Evolutionary conservation across 1,140 invertebrate species (phyloP), one percentile per base, ranked within the genome.

Genomic region (Heliothis virescens): DNA sequence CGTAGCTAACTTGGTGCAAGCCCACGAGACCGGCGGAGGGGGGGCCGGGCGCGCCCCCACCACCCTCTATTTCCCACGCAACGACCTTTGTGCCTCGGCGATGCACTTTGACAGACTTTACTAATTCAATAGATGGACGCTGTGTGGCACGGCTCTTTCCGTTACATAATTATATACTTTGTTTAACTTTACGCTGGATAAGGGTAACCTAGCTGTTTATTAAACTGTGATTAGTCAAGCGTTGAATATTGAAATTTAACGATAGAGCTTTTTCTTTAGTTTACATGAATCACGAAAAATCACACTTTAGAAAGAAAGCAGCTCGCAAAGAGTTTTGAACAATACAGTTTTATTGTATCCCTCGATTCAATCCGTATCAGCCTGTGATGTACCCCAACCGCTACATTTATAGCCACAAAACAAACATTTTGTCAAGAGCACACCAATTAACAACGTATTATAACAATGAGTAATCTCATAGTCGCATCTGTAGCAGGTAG

Each of bases 21-120:
- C 90, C 89, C 89, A 84, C 82, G 86, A 83, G 86, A 85, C 85
- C 77, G 80, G 53, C 15, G 83, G 60, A 83, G 67, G 83, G 80
- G 81, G 55, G 84, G 74, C 82, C 79, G 82, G 72, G 47, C 79
- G 82, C 82, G 34, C 82, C 79, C 80, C 26, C 75, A 18, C 88
- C 84, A 73, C 88, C 90, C 88, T 86, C 84, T 77, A 72, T 81
- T 92, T 92, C 92, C 93, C 92, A 92, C 92, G 92, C 91, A 92
- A 93, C 91, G 92, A 93, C 92, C 93, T 93, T 93, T 94, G 91
- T 91, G 90, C 90, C 90, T 89, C 89, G 79, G 85, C 91, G 91
- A 93, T 93, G 93, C 91, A 92, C 92, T 94, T 92, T 93, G 93
- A 93, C 92, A 94, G 92, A 93, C 91, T 94, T 94, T 90, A 92